Evolutionary conservation across 2,113 vertebrate species (phyloP).

Genomic region (Haplochromis burtoni): DNA sequence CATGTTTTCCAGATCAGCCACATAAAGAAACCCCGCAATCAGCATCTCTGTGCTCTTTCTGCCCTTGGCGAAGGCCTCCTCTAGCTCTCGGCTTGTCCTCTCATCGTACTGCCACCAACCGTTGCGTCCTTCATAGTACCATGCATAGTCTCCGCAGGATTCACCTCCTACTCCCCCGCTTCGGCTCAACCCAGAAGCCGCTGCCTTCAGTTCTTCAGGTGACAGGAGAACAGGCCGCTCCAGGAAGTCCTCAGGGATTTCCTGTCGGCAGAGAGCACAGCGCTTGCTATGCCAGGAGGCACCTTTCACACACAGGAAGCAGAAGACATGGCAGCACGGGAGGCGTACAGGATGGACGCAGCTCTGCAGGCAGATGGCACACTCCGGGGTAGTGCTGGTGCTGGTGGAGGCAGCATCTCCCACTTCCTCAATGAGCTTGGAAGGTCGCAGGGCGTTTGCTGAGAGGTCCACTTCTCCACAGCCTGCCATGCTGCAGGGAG

Average conservation of each 20-base stretch:
- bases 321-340: slow-evolving; percentile 95
- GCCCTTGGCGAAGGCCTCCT: slow-evolving; percentile 89
- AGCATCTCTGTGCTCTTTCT: slow-evolving; percentile 96
- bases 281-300: slow-evolving; percentile 97
- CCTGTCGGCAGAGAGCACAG: slow-evolving; percentile 91
- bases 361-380: slow-evolving; percentile 92
- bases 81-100: slow-evolving; percentile 88
- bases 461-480: slow-evolving; percentile 83
- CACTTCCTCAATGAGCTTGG: slow-evolving; percentile 77
- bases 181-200: slow-evolving; percentile 64
- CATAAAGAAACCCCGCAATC: slow-evolving; percentile 92
- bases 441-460: slow-evolving; percentile 75
- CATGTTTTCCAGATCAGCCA: slow-evolving; percentile 96
- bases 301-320: slow-evolving; percentile 94
- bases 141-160: slow-evolving; percentile 81
- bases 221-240: slow-evolving; percentile 90
- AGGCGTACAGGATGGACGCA: slow-evolving; percentile 92
- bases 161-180: slow-evolving; percentile 63
- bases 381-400: slow-evolving; percentile 79
- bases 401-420: slow-evolving; percentile 42
- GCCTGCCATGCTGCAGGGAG: slow-evolving; percentile 82
- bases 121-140: slow-evolving; percentile 96
- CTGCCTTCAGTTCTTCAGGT: slow-evolving; percentile 89
- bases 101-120: slow-evolving; percentile 99
- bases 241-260: slow-evolving; percentile 94